Evolutionary conservation across 2,797 vertebrate genomes (phyloP), one percentile per base, ranked within the genome.

Genomic region (Hypotaenidia okinawae): DNA sequence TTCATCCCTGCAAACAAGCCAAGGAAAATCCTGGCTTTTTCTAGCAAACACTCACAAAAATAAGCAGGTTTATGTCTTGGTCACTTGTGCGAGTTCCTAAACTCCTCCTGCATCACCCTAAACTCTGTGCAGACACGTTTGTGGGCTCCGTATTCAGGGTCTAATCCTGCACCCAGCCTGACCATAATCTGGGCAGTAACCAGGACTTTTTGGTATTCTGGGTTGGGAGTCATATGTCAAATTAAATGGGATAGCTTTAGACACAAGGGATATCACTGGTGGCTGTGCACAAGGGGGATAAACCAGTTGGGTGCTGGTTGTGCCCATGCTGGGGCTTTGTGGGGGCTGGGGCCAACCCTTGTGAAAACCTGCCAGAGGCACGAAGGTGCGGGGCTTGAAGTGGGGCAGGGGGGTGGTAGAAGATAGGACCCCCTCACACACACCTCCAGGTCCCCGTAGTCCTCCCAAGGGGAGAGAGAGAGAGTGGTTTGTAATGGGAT

Each of bases 101-200:
- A 14, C 43, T 63, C 9, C 41, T 72, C 18, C 62, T 73, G 63
- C 24, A 4, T 66, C 76, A 3, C 49, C 13, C 3, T n/a, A 13
- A 49, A 4, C 87, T 52, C 87, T 2, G 0, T 4, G 3, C 1
- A 2, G 81, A 16, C 1, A 6, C 1, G 0, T 39, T 70, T 11
- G 1, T 55, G 57, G 70, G 1, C 70, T 68, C 14, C 64, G 22
- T 39, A 63, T 87, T 54, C 6, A 16, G 25, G 57, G 45, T 66
- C 49, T 57, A 23, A 76, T 86, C 83, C 76, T 72, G 23, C 85
- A 3, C 79, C 39, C 41, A 59, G 66, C 78, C 32, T 45, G 63
- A 51, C 63, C 88, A 7, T 2, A 33, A 45, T 41, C 73, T 33
- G 52, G 27, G 62, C 9, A 5, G 43, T 7, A 62, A 9, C 23